Conservation (phyloP, 2,888 invertebrate species). For the Lithophane ornitopus region DNA sequence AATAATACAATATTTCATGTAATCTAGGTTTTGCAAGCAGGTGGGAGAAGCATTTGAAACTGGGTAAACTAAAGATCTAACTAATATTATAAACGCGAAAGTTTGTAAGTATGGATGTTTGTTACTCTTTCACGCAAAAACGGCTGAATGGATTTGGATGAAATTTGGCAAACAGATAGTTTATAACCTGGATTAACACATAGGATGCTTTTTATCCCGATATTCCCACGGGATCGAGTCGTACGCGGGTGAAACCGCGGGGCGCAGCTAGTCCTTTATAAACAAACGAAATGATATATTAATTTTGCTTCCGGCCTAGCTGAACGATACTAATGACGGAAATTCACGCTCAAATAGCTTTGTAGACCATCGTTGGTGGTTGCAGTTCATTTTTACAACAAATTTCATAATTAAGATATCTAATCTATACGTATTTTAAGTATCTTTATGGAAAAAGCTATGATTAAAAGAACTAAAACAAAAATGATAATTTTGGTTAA, state of each 20-base stretch:
- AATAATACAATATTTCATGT: conserved; percentile 42
- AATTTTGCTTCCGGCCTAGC: conserved; percentile 21
- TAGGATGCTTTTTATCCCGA: too few species aligned
- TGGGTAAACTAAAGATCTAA: conserved; percentile 29
- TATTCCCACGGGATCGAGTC: too few species aligned
- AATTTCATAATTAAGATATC: background rate
- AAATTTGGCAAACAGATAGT: too few species aligned
- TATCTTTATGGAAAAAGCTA: background rate
- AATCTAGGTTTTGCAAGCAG: conserved; percentile 27
- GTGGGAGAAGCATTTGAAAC: conserved; percentile 29
- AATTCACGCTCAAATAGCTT: conserved; percentile 5
- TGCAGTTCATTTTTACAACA: background rate
- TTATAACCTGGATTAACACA: too few species aligned
- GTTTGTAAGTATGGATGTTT: too few species aligned
- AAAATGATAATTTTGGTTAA: background rate
- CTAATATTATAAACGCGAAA: too few species aligned
- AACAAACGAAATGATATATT: conserved; percentile 29
- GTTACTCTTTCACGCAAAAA: too few species aligned
- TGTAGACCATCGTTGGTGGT: background rate
- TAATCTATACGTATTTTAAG: background rate
- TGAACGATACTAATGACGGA: conserved; percentile 21
- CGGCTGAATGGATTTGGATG: too few species aligned
- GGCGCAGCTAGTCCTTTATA: too few species aligned
- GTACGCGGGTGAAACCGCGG: too few species aligned
- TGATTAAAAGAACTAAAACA: conserved; percentile 3